Base-by-base conservation (phyloP, 1,140 invertebrate species). In the Acromyrmex charruanus region DNA sequence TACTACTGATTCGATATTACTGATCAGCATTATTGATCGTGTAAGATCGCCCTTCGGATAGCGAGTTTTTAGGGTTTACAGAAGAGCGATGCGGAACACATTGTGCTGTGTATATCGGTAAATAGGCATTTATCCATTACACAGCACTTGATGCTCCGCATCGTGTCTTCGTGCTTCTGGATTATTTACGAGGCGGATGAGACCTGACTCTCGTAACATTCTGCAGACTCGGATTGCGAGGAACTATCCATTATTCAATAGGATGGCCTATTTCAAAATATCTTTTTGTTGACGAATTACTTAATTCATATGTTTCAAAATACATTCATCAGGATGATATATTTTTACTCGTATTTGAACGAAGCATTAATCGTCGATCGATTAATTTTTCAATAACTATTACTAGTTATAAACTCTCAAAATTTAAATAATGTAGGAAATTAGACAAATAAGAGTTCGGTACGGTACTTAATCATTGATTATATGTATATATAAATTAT, bases 121-220 rank as follows among this genome's bases (percentile, higher is more conserved):
- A 87, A 79, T 79, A 68, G 87, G 28, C 31, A 68, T 69, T 61
- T 25, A 10, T 18, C 55, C 28, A 1, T 59, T 75, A 79, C 72
- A 85, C 28, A 55, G 39, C 9, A 44, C 69, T 74, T 44, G 28
- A 25, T 21, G 44, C 51, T 58, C 21, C 59, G 21, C 49, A 53
- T 69, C 74, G 28, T 39, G 35, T 84, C 28, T 55, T 75, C 88
- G 9, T 66, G 53, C 18, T 49, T 65, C 49, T 89, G 35, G 77
- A 89, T 91, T 90, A 91, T 87, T 90, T 90, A 90, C 69, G 75
- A 80, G 85, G n/a, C 6, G 68, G 25, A 58, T 89, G 63, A 77
- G 75, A 87, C 53, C 28, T 49, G 58, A 85, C 28, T 66, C 55
- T 39, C 31, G 61, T 55, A 85, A 59, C 86, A 21, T 58, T 53